Base-by-base conservation (phyloP, 2,888 invertebrate genomes). In the Torymus aiolomorphi region DNA sequence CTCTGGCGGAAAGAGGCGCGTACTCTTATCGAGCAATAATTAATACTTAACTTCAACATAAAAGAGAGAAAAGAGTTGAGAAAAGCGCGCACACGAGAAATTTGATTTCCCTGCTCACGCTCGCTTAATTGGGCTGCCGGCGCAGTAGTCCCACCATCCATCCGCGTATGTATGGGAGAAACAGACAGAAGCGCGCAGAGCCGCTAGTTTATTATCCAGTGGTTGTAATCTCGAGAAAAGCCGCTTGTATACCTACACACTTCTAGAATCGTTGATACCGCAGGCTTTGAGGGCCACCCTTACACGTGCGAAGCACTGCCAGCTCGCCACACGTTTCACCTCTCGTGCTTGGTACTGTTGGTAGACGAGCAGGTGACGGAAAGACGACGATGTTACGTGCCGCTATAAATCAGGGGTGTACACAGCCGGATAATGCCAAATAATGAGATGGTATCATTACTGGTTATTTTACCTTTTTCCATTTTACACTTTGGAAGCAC, bases 21-120 rank as follows among this genome's bases (percentile, higher is more conserved):
- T 74, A 31, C 31, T 3, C 31, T 78, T 75, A 80, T 78, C 78
- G 75, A 13, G 54, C 59, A 56, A 78, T 78, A 78, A 78, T 72
- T 78, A 80, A 80, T 66, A 66, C 70, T 78, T 65, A 77, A 61
- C 31, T 49, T 51, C 5, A 12, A 61, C 57, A 42, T 73, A 70
- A 70, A 70, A 63, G 2, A 31, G 31, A 31, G 57, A 51, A 31
- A 31, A 18, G 16, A 10, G 1, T 12, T 51, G 20, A 2, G 31
- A 13, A 18, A 62, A 76, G 67, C 49, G 54, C 31, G 31, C 31
- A 18, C 16, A 20, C n/a, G 51, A 57, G 57, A 49, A 59, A 70
- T 73, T 76, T 62, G 51, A 73, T 78, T 75, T 80, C 61, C 20
- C 51, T 54, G 51, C 65, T 51, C 24, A 24, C 18, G 20, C 51